These are phyloP conservation scores for Notiomystis cincta DNA, from an alignment of 2,113 vertebrate species.

Conservation along the genomic window DNA sequence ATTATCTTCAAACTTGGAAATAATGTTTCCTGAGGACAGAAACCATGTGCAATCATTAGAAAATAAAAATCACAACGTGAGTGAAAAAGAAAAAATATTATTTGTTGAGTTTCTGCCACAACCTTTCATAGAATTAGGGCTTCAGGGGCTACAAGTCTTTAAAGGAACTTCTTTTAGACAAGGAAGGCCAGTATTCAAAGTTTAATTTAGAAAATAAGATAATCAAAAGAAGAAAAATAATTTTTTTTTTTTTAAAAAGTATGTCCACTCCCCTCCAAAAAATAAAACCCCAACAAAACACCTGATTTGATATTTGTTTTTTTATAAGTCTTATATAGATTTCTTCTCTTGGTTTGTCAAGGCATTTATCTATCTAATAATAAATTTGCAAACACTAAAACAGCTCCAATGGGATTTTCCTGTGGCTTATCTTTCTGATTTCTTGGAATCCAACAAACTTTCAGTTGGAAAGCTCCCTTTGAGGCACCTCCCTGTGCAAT, in stretches of 20 bases:
- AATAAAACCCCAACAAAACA: fast-evolving
- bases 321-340: not conserved
- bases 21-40: not conserved
- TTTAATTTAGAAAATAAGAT: not conserved
- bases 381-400: not conserved
- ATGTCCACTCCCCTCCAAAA: not conserved
- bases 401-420: not conserved
- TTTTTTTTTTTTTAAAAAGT: too few species aligned
- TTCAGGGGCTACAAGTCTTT: not conserved
- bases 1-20: not conserved
- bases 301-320: not conserved
- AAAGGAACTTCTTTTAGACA: not conserved
- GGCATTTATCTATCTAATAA: not conserved
- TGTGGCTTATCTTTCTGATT: not conserved
- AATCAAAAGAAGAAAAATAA: not conserved
- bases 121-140: not conserved
- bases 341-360: not conserved
- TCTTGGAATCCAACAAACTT: not conserved
- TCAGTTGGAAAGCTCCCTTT: not conserved
- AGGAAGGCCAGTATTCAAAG: not conserved
- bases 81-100: not conserved
- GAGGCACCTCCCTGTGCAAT: not conserved
- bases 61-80: not conserved
- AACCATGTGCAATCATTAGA: not conserved
- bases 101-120: not conserved